phyloP scores from a whole-genome alignment of 2,113 vertebrate species.

The Platysternon megacephalum region DNA sequence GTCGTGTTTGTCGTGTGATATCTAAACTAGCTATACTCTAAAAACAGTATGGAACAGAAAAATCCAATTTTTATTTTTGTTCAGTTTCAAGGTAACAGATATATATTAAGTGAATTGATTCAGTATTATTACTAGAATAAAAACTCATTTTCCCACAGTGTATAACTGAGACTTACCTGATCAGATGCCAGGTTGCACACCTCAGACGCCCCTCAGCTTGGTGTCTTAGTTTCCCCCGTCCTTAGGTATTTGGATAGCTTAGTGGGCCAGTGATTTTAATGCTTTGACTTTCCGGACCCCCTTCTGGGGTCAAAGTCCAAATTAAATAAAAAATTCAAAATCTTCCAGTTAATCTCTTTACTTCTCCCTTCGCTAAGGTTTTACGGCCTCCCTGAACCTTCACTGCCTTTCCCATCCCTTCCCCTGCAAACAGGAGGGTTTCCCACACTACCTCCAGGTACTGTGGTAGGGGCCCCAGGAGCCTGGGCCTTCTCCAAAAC shows the following conservation, averaged over 20 bases:
- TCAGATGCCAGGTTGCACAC: rapidly evolving
- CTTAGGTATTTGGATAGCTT: not conserved
- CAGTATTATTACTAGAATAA: not conserved
- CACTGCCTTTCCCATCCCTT: not conserved
- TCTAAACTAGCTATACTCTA: not conserved
- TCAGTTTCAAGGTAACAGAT: not conserved
- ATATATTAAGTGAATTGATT: not conserved
- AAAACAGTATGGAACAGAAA: not conserved
- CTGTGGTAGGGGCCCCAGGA: not conserved
- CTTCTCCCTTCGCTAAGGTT: not conserved
- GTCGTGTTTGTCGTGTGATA: not conserved
- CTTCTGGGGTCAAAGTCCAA: not conserved
- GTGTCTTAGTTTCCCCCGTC: too few species aligned
- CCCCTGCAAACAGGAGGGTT: not conserved
- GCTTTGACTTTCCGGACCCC: not conserved
- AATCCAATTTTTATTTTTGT: not conserved
- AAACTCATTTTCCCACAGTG: not conserved
- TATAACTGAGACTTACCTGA: not conserved
- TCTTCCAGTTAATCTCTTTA: not conserved
- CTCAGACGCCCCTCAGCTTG: not conserved
- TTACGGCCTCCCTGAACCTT: rapidly evolving
- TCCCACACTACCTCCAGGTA: not conserved
- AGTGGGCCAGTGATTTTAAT: not conserved
- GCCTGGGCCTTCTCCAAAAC: not conserved
- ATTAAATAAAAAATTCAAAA: not conserved